Base-by-base conservation (phyloP, 1,140 invertebrate genomes). In the Papilio machaon region DNA sequence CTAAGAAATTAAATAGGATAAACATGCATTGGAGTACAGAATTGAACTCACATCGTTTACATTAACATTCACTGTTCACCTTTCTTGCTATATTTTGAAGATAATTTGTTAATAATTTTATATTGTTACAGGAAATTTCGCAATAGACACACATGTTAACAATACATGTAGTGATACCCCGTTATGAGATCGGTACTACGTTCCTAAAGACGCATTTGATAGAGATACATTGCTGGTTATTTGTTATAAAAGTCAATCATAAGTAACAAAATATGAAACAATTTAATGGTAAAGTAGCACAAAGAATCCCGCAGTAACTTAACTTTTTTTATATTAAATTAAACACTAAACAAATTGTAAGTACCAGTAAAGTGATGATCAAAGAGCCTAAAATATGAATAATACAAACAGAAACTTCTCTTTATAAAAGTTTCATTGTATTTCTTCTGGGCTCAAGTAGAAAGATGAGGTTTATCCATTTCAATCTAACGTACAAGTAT, bases 121-220 rank as follows among this genome's bases (percentile, higher is more conserved):
- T 8, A 70, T 70, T 70, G 64, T 70, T 70, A 15, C 64, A 70
- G 64, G 30, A 35, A 70, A 70, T 70, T 70, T 70, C 64, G 23
- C 64, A 23, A 38, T 70, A 70, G 64, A 70, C 3, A 38, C 64
- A 70, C 64, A 30, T 35, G 64, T 70, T 17, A 70, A 70, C 64
- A 70, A 38, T 70, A 38, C 11, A 15, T 70, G 64, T 35, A 70
- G 64, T 70, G 64, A 70, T 15, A 70, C 64, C 5, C 64, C 64
- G 5, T 70, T 70, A 70, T 70, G 64, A 70, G 30, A 38, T 35
- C 30, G 30, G 11, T 70, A 35, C 15, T 70, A 70, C 4, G 30
- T 70, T 70, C 64, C 64, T 38, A 70, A 70, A 70, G 60, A 64
- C 9, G 19, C 30, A 38, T 30, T 4, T 30, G 5, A 11, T 23